Conservation (phyloP, 2,113 vertebrate species). For the Microcebus jonahi region DNA sequence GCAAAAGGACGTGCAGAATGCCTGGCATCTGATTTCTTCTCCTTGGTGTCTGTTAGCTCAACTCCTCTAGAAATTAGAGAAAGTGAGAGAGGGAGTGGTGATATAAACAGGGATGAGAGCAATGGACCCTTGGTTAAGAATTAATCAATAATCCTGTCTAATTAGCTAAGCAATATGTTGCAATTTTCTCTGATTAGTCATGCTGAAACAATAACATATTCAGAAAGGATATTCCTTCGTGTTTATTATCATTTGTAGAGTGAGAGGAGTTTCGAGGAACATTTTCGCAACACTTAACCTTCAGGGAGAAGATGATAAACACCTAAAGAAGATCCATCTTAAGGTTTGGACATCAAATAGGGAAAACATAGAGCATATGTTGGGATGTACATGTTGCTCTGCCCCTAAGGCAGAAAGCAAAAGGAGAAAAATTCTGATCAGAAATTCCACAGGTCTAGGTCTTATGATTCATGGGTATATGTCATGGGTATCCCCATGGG, state of each 20-base stretch:
- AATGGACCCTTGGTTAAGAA: slow-evolving; percentile 29
- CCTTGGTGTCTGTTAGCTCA: neutral
- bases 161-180: slow-evolving; percentile 52
- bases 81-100: neutral
- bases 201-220: slow-evolving; percentile 52
- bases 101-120: neutral
- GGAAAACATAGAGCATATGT: neutral
- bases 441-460: neutral
- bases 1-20: accelerated
- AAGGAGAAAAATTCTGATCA: neutral
- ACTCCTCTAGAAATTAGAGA: neutral
- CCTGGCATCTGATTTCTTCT: neutral
- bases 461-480: neutral
- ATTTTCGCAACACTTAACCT: neutral
- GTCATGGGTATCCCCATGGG: neutral
- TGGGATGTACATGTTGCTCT: neutral
- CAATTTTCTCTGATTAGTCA: slow-evolving; percentile 57
- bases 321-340: neutral
- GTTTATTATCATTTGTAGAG: neutral
- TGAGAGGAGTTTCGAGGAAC: neutral
- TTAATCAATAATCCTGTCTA: slow-evolving; percentile 60
- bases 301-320: neutral
- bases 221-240: neutral
- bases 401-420: neutral
- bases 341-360: neutral